Evolutionary conservation across 2,888 invertebrate species (phyloP).

Genomic region (Campoplex capitator): DNA sequence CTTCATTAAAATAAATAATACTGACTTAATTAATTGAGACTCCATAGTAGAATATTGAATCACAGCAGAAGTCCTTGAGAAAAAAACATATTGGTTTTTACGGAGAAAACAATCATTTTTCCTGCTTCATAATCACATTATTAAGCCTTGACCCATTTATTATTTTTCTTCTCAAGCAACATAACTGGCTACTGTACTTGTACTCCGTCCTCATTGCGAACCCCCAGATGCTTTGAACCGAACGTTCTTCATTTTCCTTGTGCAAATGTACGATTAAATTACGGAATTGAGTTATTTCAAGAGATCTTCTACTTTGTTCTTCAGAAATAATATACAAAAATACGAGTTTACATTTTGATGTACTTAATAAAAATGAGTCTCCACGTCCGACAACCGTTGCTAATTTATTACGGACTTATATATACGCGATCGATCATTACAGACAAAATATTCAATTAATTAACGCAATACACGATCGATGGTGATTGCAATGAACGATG

Average conservation of each 20-base stretch:
- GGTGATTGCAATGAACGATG: conserved; percentile 4
- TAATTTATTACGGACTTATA: conserved; percentile 17
- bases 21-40: not conserved
- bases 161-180: not conserved
- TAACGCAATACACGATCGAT: not conserved
- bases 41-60: not conserved
- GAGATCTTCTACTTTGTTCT: not conserved
- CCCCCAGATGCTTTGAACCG: not conserved
- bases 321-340: not conserved
- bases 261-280: not conserved
- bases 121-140: not conserved
- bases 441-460: conserved; percentile 26
- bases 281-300: not conserved
- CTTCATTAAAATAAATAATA: not conserved
- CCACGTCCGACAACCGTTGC: not conserved
- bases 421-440: not conserved
- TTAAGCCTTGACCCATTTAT: not conserved
- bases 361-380: not conserved
- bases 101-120: not conserved
- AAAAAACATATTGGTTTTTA: not conserved
- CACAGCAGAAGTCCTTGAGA: not conserved
- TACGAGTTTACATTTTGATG: not conserved
- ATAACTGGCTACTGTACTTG: no score
- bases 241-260: not conserved
- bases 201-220: no score